Conservation (phyloP, 2,797 vertebrate genomes). For the Telmatherina bonti region DNA sequence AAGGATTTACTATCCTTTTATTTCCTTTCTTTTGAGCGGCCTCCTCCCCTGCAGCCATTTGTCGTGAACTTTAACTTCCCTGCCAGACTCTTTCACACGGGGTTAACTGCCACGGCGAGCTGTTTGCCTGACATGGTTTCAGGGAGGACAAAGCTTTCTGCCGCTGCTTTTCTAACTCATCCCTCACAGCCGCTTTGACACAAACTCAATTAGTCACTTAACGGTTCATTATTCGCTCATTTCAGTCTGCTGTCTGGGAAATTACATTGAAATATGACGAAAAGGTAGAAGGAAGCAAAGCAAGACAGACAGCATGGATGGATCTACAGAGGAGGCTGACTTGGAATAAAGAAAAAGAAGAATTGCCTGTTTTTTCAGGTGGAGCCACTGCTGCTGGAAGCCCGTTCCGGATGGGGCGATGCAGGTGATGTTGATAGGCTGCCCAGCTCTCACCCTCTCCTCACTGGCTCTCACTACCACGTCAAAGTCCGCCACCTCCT, state of each 20-base stretch:
- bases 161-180: conserved; percentile 54
- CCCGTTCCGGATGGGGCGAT: conserved; percentile 82
- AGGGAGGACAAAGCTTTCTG: conserved; percentile 57
- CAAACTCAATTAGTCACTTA: conserved; percentile 57
- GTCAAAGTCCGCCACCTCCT: conserved; percentile 80
- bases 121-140: conserved; percentile 32
- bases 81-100: neutral
- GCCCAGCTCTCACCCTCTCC: conserved; percentile 87
- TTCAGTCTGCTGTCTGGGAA: conserved; percentile 59
- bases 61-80: conserved; percentile 44
- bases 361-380: conserved; percentile 89
- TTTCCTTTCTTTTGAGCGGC: conserved; percentile 57
- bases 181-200: conserved; percentile 54
- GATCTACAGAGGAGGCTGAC: conserved; percentile 18
- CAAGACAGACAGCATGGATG: conserved; percentile 7
- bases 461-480: conserved; percentile 88
- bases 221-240: conserved; percentile 58
- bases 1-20: conserved; percentile 59
- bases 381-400: conserved; percentile 91
- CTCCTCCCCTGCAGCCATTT: conserved; percentile 53
- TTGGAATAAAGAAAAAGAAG: conserved; percentile 4
- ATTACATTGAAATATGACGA: conserved; percentile 28
- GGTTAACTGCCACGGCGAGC: conserved; percentile 31
- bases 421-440: conserved; percentile 90
- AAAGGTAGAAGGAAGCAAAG: conserved; percentile 38